Conservation (phyloP, 2,113 vertebrate genomes). For the Bubo scandiacus region DNA sequence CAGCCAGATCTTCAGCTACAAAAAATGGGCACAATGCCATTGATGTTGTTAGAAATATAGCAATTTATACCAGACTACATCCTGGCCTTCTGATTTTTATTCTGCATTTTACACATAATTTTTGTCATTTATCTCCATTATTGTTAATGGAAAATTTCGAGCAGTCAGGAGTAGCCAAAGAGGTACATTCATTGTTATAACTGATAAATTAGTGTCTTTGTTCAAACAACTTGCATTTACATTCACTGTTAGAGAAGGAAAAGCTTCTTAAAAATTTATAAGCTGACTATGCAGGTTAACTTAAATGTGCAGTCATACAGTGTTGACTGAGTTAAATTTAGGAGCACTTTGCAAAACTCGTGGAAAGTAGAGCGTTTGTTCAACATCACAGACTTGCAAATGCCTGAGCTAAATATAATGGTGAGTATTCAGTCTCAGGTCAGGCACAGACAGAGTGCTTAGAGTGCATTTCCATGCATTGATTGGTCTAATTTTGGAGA, state of each 20-base stretch:
- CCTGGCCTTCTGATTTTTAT: not conserved
- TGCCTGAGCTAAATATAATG: conserved; percentile 58
- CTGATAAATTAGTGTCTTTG: conserved; percentile 57
- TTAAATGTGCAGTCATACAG: conserved; percentile 22
- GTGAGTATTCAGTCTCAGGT: conserved; percentile 24
- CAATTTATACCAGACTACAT: not conserved
- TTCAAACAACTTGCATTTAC: conserved; percentile 59
- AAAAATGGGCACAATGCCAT: not conserved
- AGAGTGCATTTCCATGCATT: not conserved
- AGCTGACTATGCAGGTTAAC: conserved; percentile 67
- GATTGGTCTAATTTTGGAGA: conserved; percentile 32
- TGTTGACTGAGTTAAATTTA: conserved; percentile 69
- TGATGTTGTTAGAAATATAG: not conserved
- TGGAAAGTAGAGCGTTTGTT: conserved; percentile 50
- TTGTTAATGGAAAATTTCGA: conserved; percentile 18
- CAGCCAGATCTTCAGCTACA: not conserved
- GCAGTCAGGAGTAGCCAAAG: not conserved
- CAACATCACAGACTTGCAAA: conserved; percentile 45
- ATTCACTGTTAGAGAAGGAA: conserved; percentile 9
- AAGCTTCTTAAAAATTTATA: conserved; percentile 63
- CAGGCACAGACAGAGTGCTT: not conserved
- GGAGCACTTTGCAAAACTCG: conserved; percentile 51
- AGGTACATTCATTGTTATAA: conserved; percentile 25
- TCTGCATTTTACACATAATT: not conserved
- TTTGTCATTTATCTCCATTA: not conserved